Conservation (phyloP, 2,113 vertebrate genomes). For the Aptenodytes forsteri region DNA sequence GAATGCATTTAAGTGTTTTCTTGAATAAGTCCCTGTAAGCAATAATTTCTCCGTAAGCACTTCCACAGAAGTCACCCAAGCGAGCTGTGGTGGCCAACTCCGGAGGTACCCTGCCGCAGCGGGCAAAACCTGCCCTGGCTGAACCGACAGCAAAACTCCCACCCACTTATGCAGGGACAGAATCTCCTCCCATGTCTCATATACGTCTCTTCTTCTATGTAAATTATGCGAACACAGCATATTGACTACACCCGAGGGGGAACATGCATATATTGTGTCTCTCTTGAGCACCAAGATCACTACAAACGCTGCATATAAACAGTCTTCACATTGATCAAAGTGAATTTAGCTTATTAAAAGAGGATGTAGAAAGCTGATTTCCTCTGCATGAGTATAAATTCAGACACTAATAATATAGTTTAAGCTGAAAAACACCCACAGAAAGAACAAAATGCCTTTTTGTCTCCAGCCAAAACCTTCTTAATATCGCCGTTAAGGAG, state of each 20-base stretch:
- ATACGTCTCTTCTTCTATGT: background rate
- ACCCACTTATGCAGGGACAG: background rate
- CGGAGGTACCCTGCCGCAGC: fast-evolving
- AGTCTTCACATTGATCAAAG: constrained; percentile 33
- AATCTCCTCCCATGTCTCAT: background rate
- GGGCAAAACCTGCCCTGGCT: background rate
- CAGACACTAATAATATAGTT: background rate
- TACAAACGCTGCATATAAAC: background rate
- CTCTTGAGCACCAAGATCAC: background rate
- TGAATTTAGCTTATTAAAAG: constrained; percentile 23
- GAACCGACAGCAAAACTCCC: background rate
- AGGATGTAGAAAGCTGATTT: background rate
- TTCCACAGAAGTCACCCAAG: background rate
- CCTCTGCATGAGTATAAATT: background rate
- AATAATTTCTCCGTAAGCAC: background rate
- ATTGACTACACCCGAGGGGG: background rate
- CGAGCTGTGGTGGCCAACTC: background rate
- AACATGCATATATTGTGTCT: background rate
- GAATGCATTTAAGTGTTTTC: background rate
- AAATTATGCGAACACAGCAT: background rate
- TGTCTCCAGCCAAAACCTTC: constrained; percentile 23
- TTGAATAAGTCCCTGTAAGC: background rate
- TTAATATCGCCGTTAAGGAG: background rate
- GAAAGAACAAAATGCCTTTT: constrained; percentile 42
- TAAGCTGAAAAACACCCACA: background rate